Evolutionary conservation across 2,113 vertebrate genomes (phyloP).

Genomic region (Reinhardtius hippoglossoides): DNA sequence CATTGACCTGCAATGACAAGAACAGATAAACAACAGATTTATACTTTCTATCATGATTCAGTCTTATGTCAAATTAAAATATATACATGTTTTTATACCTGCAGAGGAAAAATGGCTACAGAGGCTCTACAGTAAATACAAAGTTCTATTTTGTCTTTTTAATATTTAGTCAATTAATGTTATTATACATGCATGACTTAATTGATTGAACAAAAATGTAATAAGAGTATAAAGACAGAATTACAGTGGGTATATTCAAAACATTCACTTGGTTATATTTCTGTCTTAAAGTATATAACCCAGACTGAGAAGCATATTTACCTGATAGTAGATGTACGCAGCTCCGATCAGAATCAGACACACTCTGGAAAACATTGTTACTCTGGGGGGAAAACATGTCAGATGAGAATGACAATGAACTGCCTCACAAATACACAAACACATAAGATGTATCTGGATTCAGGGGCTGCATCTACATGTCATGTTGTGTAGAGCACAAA

Average conservation of each 20-base stretch:
- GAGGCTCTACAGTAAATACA: no score
- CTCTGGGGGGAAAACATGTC: slow-evolving; percentile 3
- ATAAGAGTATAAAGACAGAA: background rate
- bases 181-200: background rate
- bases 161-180: background rate
- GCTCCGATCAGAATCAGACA: slow-evolving; percentile 34
- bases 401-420: background rate
- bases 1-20: slow-evolving; percentile 45
- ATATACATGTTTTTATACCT: no score
- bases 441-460: no score
- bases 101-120: no score
- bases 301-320: slow-evolving; percentile 8
- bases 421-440: background rate
- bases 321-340: slow-evolving; percentile 30
- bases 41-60: no score
- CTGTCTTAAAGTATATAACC: background rate
- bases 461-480: no score
- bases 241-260: background rate
- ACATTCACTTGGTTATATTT: background rate
- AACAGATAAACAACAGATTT: background rate
- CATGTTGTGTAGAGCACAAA: no score
- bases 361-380: slow-evolving; percentile 47
- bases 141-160: no score
- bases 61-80: no score
- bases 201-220: background rate